These are phyloP conservation scores for Amyelois transitella DNA, from an alignment of 1,140 invertebrate species.

Conservation along the genomic window DNA sequence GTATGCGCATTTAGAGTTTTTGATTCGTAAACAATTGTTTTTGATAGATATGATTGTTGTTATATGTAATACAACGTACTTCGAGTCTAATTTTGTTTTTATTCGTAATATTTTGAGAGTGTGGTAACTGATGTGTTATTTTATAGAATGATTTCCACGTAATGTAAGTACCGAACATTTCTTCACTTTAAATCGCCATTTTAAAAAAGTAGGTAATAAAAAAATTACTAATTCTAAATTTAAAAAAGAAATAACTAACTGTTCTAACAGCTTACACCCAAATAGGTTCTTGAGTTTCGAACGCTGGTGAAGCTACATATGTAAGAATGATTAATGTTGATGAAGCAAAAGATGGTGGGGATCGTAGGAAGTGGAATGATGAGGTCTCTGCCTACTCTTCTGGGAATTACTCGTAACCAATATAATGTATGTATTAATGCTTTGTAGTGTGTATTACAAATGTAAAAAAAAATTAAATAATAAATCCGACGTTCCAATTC, in stretches of 20 bases:
- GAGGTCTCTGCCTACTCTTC: not conserved
- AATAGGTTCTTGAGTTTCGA: too few species aligned
- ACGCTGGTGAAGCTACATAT: too few species aligned
- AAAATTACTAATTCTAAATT: too few species aligned
- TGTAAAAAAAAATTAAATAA: not conserved
- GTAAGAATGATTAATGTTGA: too few species aligned
- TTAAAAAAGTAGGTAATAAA: too few species aligned
- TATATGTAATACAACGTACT: not conserved
- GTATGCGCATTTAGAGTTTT: not conserved
- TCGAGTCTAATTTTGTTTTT: not conserved
- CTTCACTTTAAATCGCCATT: too few species aligned
- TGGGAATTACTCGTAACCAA: not conserved
- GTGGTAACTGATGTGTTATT: not conserved
- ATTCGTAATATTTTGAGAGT: not conserved
- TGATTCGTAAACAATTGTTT: not conserved
- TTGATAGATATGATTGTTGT: not conserved
- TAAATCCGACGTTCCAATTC: not conserved
- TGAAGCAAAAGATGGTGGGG: too few species aligned
- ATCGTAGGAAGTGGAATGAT: too few species aligned
- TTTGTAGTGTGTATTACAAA: too few species aligned
- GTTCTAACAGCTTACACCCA: too few species aligned
- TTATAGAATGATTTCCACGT: not conserved
- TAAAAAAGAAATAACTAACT: too few species aligned
- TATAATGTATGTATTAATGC: too few species aligned
- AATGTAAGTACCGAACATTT: not conserved